Conservation (phyloP, 2,888 invertebrate genomes). For the Chaetogeoica ovagalla region DNA sequence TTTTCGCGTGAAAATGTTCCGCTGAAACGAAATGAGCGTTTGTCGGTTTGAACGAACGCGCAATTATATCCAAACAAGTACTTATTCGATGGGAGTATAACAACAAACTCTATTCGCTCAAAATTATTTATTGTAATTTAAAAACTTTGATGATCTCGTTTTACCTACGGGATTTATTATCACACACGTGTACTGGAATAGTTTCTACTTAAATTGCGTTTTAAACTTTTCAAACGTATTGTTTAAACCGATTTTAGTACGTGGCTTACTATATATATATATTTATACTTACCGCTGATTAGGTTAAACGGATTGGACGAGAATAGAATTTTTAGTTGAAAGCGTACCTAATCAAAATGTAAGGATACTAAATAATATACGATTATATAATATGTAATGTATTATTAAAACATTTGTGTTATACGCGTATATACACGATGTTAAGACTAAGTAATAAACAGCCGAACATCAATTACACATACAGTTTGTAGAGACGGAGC, state of each 20-base stretch:
- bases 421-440: no score
- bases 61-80: background rate
- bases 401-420: no score
- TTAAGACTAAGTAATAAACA: no score
- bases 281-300: no score
- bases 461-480: no score
- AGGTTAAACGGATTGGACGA: background rate
- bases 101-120: slow-evolving; percentile 8
- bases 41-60: background rate
- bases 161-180: background rate
- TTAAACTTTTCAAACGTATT: slow-evolving; percentile 25
- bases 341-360: background rate
- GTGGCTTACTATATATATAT: background rate
- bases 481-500: no score
- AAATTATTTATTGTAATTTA: slow-evolving; percentile 35
- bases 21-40: no score
- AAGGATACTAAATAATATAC: background rate
- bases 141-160: slow-evolving; percentile 22
- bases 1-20: no score
- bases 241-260: background rate
- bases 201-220: slow-evolving; percentile 29
- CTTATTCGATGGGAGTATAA: background rate
- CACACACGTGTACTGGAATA: background rate
- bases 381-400: background rate
- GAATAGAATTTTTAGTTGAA: background rate